Evolutionary conservation across 2,888 invertebrate genomes (phyloP).

Genomic region (Sinodicranocentrus sp.): DNA sequence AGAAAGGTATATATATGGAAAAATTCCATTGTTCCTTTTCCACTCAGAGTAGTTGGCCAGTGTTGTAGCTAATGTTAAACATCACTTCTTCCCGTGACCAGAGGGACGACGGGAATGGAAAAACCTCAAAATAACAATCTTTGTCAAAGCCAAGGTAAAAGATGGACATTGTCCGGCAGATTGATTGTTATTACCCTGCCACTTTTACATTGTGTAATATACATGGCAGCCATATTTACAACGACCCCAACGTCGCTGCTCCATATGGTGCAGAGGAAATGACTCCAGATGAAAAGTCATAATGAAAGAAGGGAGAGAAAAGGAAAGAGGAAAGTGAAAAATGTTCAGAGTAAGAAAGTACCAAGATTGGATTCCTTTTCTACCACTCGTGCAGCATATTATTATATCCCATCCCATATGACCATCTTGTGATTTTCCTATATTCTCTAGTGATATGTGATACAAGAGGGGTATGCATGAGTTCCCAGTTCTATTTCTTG

Average conservation of each 20-base stretch:
- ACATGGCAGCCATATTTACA: not conserved
- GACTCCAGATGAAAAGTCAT: constrained; percentile 54
- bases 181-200: constrained; percentile 49
- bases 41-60: not conserved
- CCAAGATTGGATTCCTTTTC: constrained; percentile 50
- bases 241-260: not conserved
- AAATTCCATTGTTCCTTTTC: constrained; percentile 5
- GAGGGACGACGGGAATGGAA: not conserved
- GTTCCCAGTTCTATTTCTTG: constrained; percentile 25
- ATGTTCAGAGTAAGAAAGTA: constrained; percentile 53
- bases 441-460: constrained; percentile 18
- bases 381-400: constrained; percentile 3
- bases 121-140: constrained; percentile 20
- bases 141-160: constrained; percentile 48
- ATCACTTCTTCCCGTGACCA: too few species aligned
- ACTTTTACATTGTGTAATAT: not conserved
- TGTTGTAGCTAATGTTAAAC: not conserved
- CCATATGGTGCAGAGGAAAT: constrained; percentile 44
- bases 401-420: too few species aligned
- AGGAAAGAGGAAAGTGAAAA: constrained; percentile 56
- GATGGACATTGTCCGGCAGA: constrained; percentile 61
- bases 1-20: constrained; percentile 2
- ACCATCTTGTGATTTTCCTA: not conserved
- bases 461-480: constrained; percentile 32
- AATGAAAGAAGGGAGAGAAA: constrained; percentile 35